phyloP scores from a whole-genome alignment of 2,888 invertebrate species.

The Dolichopus griseipennis region DNA sequence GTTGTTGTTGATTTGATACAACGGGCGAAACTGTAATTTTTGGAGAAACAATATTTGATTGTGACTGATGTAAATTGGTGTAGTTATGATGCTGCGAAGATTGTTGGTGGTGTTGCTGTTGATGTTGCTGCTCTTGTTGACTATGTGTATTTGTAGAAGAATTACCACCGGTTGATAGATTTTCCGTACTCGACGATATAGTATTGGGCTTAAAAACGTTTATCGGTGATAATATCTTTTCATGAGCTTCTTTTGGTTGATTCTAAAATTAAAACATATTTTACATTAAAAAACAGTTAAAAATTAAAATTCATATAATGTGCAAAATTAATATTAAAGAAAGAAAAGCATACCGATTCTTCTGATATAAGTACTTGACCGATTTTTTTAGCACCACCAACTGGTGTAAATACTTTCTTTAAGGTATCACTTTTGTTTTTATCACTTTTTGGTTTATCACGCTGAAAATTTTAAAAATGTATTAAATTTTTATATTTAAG shows the following conservation, averaged over 20 bases:
- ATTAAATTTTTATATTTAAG: neutral
- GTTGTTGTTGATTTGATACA: conserved; percentile 4
- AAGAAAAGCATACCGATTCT: conserved; percentile 39
- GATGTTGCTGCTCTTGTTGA: conserved; percentile 22
- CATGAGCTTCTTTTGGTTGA: conserved; percentile 34
- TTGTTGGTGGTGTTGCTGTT: conserved; percentile 23
- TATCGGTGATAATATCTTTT: conserved; percentile 28
- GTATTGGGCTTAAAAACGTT: conserved; percentile 25
- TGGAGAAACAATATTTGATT: conserved; percentile 22
- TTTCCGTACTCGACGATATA: neutral
- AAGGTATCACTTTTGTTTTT: conserved; percentile 64
- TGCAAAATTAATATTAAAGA: no score
- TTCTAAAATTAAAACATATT: conserved; percentile 29
- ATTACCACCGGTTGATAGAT: conserved; percentile 5
- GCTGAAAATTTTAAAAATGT: conserved; percentile 21
- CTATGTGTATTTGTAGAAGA: conserved; percentile 18
- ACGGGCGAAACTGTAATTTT: conserved; percentile 18
- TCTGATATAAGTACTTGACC: conserved; percentile 66
- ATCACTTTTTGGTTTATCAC: conserved; percentile 47
- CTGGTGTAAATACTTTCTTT: conserved; percentile 59
- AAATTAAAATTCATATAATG: no score
- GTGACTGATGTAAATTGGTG: conserved; percentile 35
- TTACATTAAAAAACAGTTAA: neutral
- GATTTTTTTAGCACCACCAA: conserved; percentile 62
- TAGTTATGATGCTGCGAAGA: conserved; percentile 20